Conservation (phyloP, 37 sponge, comb jelly and placozoan genomes). For the Mnemiopsis leidyi region DNA sequence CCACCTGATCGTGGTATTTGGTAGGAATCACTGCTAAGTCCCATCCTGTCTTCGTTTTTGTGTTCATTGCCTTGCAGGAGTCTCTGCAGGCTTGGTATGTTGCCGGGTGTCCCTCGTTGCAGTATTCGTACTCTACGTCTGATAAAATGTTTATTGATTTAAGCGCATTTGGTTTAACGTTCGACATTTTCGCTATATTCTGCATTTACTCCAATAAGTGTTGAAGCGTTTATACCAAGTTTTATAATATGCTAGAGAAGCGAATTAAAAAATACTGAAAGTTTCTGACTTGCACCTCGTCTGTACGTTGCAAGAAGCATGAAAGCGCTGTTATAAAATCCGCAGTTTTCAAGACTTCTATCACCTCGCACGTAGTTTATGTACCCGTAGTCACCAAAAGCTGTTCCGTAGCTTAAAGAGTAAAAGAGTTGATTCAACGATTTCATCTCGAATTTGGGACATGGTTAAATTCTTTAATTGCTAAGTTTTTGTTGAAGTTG, state of each 20-base stretch:
- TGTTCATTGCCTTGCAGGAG: neutral
- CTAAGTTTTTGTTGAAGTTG: no score
- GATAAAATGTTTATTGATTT: no score
- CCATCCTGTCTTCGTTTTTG: neutral
- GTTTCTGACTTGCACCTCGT: neutral
- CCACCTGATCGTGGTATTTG: neutral
- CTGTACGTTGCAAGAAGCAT: neutral
- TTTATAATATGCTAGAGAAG: no score
- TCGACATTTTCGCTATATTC: no score
- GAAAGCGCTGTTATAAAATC: constrained; percentile 4
- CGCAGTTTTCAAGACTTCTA: neutral
- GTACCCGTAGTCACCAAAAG: constrained; percentile 12
- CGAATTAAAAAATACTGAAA: no score
- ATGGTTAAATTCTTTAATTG: no score
- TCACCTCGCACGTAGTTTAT: neutral
- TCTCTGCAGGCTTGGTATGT: neutral
- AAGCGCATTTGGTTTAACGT: no score
- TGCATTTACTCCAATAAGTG: no score
- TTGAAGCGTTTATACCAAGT: neutral
- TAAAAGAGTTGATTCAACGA: no score
- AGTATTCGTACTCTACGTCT: constrained; percentile 33
- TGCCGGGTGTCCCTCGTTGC: neutral
- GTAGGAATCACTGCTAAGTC: constrained; percentile 15
- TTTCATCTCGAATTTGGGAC: no score
- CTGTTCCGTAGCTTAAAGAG: constrained; percentile 19